Evolutionary conservation across 2,888 invertebrate species (phyloP), one percentile per base, ranked within the genome.

Genomic region (Cotesia congregata): DNA sequence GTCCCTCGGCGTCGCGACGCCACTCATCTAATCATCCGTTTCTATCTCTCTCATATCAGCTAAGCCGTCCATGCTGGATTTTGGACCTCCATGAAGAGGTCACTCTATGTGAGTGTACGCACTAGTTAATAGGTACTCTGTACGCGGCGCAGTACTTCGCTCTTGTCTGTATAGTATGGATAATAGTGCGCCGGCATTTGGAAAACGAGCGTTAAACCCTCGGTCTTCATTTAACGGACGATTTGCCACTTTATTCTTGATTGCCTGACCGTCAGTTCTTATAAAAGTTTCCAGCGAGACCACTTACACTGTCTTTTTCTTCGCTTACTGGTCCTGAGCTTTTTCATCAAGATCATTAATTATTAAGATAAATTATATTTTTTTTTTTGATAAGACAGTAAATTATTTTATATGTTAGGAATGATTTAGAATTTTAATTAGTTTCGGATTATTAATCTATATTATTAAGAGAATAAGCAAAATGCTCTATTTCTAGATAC

Each of bases 211-310:
- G 72, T 75, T 72, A 79, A 79, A 81, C 77, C 72, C 76, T 77
- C 76, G 72, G 70, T 68, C 74, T 79, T 79, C 77, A 79, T 81
- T 81, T 80, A 81, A 80, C 79, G 77, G 78, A 79, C 77, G 79
- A 81, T 80, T 81, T 81, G 80, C 79, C 80, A 80, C 79, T 81
- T 79, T 78, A 80, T 70, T 80, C 77, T 70, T 80, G 80, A 81
- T 80, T 80, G 80, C 81, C 78, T 78, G 74, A 73, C 77, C 80
- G 77, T 74, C 20, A 5, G 61, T 5, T 59, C 6, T 50, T 17
- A 50, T 62, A 62, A 50, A 30, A 15, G 60, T 64, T 15, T 20
- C n/a, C 12, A 59, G 15, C 79, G 72, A 75, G 68, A 72, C 68
- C 72, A 72, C 74, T 76, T 59, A 75, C 68, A 61, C 67, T 72